These are phyloP conservation scores for Sebastes schlegelii DNA, from an alignment of 2,113 vertebrate genomes.

Conservation along the genomic window DNA sequence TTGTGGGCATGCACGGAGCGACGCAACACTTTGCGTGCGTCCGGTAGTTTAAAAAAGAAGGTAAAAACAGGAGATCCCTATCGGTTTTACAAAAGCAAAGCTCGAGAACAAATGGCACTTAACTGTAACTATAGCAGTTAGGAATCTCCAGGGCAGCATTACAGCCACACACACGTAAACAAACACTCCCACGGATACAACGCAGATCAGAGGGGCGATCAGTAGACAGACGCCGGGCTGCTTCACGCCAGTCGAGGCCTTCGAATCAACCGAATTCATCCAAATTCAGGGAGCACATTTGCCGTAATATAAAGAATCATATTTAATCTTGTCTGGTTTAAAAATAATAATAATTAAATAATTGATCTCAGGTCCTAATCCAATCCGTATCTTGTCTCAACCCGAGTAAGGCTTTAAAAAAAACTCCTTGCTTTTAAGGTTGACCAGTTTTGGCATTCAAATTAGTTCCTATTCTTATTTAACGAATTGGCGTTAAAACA, in stretches of 20 bases:
- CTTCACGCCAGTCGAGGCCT: constrained; percentile 8
- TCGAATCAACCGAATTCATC: constrained; percentile 3
- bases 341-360: neutral
- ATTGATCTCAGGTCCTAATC: neutral
- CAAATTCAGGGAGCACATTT: neutral
- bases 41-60: constrained; percentile 47
- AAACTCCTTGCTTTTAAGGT: neutral
- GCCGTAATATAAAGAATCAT: neutral
- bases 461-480: neutral
- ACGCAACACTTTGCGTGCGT: constrained; percentile 30
- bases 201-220: neutral
- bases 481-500: constrained; percentile 7
- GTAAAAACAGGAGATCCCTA: constrained; percentile 48
- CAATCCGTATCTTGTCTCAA: neutral
- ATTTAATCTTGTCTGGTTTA: neutral
- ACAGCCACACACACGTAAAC: constrained; percentile 30
- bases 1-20: constrained; percentile 54
- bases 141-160: constrained; percentile 52
- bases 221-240: constrained; percentile 3
- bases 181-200: constrained; percentile 25
- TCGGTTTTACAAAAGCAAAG: constrained; percentile 69
- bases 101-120: constrained; percentile 71
- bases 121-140: constrained; percentile 48
- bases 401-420: constrained; percentile 30
- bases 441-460: neutral